Conservation (phyloP, 2,797 vertebrate species). For the Halcyon smyrnensis region DNA sequence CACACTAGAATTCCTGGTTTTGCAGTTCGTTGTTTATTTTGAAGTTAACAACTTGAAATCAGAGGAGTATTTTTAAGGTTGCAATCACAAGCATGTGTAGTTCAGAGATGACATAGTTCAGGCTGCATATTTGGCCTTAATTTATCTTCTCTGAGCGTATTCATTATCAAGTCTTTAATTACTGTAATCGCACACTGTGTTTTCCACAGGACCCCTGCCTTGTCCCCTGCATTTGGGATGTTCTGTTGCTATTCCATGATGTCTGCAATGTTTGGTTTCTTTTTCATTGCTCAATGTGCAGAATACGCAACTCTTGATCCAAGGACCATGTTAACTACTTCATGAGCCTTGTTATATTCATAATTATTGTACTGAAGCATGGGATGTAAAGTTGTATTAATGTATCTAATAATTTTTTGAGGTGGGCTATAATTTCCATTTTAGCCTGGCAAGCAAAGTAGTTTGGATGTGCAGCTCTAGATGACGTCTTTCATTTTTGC, state of each 20-base stretch:
- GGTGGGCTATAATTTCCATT: neutral
- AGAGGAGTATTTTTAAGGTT: neutral
- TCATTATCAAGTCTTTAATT: conserved; percentile 8
- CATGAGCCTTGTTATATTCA: neutral
- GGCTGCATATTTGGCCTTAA: neutral
- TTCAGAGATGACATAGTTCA: neutral
- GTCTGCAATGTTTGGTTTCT: neutral
- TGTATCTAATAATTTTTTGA: neutral
- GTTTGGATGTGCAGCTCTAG: neutral
- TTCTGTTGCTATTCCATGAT: neutral
- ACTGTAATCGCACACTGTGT: neutral
- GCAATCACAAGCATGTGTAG: neutral
- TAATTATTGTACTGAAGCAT: neutral
- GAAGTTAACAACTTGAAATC: neutral
- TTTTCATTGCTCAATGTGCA: neutral
- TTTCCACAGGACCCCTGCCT: neutral
- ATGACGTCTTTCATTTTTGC: neutral
- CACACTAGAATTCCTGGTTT: neutral
- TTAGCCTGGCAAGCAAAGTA: neutral
- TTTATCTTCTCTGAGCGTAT: neutral
- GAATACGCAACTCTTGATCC: neutral
- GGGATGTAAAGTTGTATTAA: neutral
- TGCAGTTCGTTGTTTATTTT: neutral
- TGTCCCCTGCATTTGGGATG: neutral
- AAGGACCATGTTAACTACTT: neutral